Percentiles rank a stretch among this genome's conserved stretches.
Evolutionary conservation across 1,140 invertebrate species (phyloP).

Genomic region (Sinonovacula constricta): DNA sequence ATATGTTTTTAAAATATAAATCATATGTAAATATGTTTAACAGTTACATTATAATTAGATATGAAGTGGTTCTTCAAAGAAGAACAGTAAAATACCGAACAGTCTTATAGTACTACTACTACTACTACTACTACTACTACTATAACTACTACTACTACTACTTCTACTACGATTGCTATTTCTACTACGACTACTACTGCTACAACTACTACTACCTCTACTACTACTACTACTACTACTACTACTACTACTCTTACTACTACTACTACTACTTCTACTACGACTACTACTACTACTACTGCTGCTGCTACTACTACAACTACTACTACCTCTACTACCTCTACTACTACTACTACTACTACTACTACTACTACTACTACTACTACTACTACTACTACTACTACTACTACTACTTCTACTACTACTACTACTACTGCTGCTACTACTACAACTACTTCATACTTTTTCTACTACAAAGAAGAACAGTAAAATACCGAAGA

Average conservation of each 20-base stretch:
- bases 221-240: constrained; percentile 2
- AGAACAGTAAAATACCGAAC: too few species aligned
- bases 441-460: too few species aligned
- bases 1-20: too few species aligned
- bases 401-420: constrained; percentile 13
- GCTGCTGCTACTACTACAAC: background rate
- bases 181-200: too few species aligned
- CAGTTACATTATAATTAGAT: too few species aligned
- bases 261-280: too few species aligned
- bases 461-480: too few species aligned
- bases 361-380: constrained; percentile 14
- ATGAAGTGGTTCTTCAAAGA: too few species aligned
- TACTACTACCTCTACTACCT: constrained; percentile 11
- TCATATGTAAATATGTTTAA: too few species aligned
- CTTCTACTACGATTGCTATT: constrained; percentile 20
- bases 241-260: constrained; percentile 10
- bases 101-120: background rate
- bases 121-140: constrained; percentile 9
- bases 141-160: constrained; percentile 13
- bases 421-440: constrained; percentile 3
- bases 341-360: constrained; percentile 19
- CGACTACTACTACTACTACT: too few species aligned
- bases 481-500: too few species aligned
- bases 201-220: constrained; percentile 11
- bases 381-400: constrained; percentile 9